Evolutionary conservation across 2,888 invertebrate species (phyloP), one percentile per base, ranked within the genome.

Genomic region (Psylliodes chrysocephalus): DNA sequence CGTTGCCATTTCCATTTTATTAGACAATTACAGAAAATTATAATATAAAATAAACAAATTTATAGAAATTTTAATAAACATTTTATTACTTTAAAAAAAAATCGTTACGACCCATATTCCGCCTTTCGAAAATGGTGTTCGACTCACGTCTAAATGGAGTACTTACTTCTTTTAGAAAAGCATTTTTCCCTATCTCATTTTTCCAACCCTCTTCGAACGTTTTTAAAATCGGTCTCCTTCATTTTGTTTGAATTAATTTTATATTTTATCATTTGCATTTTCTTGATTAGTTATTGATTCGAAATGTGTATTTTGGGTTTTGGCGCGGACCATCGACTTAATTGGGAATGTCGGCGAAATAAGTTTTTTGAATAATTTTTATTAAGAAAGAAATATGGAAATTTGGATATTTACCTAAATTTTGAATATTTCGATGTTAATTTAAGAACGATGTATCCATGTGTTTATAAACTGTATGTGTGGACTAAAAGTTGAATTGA

Each of bases 221-320:
- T 70, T 73, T 72, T 71, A 66, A 55, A 67, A 71, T 70, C 67
- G 66, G 42, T 71, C 68, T 65, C 71, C 72, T 71, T 69, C 74
- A 71, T 74, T 74, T 73, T 70, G 69, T 67, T n/a, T 67, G 74
- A 73, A 74, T 73, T 74, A 71, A 73, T 74, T 74, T 71, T 70
- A 70, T 71, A 71, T 74, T 72, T 74, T 73, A 60, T 71, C 68
- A 76, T 77, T 77, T 77, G 76, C 77, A 77, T 77, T 77, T 76
- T 74, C 77, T 77, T 77, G 76, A 77, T 77, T 77, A 75, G 73
- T 73, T 77, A 77, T 77, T 71, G 77, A 77, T 77, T 74, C 47
- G 22, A n/a, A 49, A 6, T 30, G 25, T 28, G 49, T 28, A 49
- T 30, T 49, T 46, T 25, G 22, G 12, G 46, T 46, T 46, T 22